Evolutionary conservation across 1,140 invertebrate genomes (phyloP), one percentile per base, ranked within the genome.

Genomic region (Reticulitermes speratus): DNA sequence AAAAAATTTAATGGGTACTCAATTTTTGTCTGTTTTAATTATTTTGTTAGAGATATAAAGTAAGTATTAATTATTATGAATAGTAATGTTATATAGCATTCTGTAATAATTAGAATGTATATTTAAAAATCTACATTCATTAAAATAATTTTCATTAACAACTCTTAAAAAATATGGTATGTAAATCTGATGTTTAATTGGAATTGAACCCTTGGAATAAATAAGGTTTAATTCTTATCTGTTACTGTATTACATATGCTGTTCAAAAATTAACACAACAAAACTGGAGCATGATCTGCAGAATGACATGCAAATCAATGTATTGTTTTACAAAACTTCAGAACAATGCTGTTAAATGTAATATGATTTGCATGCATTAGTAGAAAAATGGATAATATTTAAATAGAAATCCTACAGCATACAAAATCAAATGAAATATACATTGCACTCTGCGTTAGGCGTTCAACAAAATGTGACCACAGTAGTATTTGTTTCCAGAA

Each of bases 321-420:
- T 75, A 75, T 75, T 75, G 65, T 75, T 75, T 75, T 75, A 75
- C 65, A 75, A 84, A 83, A 82, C 85, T 48, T 86, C 83, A 86
- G 52, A 82, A 44, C 45, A 82, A 86, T 86, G 85, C 85, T 86
- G 83, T 82, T 86, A 86, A 84, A 84, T 84, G 45, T 84, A 84
- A 84, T 84, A 45, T 86, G 52, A 86, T 82, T 59, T 59, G 52
- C 85, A 86, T 86, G 85, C 85, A 86, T 86, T 82, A 86, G 85
- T 86, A 82, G 52, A 86, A 86, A 86, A 75, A 75, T 75, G 45
- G 55, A 82, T 83, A 86, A 82, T 55, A 82, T 82, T 86, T 82
- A 82, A 82, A 82, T 86, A 82, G 82, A 86, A 82, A 86, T 52
- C 85, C 85, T 86, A 86, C 85, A 86, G 85, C 85, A 86, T 86